Conservation (phyloP, 2,888 invertebrate genomes). For the Microchrysa polita region DNA sequence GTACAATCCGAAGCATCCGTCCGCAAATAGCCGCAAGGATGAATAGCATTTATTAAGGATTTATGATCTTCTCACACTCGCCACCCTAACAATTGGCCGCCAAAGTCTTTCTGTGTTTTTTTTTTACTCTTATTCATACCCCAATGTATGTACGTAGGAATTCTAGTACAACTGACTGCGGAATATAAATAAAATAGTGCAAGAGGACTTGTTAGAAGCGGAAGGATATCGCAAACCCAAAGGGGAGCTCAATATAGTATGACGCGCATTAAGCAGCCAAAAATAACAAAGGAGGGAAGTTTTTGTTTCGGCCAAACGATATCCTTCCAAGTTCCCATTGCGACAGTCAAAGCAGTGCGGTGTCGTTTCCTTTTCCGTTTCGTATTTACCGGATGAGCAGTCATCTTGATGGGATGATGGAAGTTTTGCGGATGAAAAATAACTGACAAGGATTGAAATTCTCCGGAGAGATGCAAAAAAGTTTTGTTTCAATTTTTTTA, state of each 20-base stretch:
- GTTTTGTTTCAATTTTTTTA: no score
- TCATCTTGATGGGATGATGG: no score
- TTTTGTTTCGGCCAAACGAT: background rate
- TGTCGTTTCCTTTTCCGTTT: background rate
- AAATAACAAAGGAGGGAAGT: constrained; percentile 20
- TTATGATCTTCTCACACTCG: constrained; percentile 47
- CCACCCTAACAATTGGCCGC: constrained; percentile 35
- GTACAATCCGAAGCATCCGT: constrained; percentile 39
- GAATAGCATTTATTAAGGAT: constrained; percentile 50
- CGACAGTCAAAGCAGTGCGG: background rate
- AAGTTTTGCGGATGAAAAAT: no score
- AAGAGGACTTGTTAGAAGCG: constrained; percentile 34
- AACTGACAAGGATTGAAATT: no score
- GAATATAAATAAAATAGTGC: no score
- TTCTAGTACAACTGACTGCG: constrained; percentile 18
- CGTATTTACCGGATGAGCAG: no score
- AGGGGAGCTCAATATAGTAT: constrained; percentile 19
- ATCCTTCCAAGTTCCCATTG: background rate
- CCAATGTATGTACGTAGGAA: background rate
- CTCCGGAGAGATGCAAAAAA: no score
- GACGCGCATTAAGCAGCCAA: constrained; percentile 22
- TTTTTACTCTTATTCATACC: no score
- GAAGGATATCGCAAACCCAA: background rate
- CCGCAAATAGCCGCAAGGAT: constrained; percentile 48
- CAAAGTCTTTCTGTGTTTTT: no score